These are phyloP conservation scores for Hypselothyrea guttata DNA, from an alignment of 2,888 invertebrate genomes.

Conservation along the genomic window DNA sequence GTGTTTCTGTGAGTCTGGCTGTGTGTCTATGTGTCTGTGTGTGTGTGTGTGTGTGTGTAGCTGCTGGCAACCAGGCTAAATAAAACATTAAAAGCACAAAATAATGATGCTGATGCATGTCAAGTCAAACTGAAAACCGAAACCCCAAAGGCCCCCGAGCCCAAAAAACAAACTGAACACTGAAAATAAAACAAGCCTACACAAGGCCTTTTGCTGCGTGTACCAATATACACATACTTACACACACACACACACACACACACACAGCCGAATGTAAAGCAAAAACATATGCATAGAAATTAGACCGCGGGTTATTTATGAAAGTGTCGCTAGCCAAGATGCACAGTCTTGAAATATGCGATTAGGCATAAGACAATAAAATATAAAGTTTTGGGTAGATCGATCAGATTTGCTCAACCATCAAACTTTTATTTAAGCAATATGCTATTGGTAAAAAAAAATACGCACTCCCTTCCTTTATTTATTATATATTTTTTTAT, in stretches of 20 bases:
- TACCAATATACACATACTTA: slow-evolving; percentile 1
- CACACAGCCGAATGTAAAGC: background rate
- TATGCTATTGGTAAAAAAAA: too few species aligned
- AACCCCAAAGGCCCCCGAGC: slow-evolving; percentile 57
- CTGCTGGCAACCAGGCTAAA: slow-evolving; percentile 67
- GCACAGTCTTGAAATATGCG: too few species aligned
- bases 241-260: background rate
- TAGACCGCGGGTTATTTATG: too few species aligned
- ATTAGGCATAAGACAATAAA: too few species aligned
- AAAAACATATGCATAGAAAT: too few species aligned
- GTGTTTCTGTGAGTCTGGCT: too few species aligned
- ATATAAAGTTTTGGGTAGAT: too few species aligned
- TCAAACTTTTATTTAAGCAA: too few species aligned
- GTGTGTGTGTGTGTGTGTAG: slow-evolving; percentile 33
- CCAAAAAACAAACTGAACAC: slow-evolving; percentile 14
- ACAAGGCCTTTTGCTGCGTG: slow-evolving; percentile 39
- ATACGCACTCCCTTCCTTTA: too few species aligned
- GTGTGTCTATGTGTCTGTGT: background rate
- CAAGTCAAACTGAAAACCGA: slow-evolving; percentile 71
- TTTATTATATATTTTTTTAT: too few species aligned
- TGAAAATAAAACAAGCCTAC: slow-evolving; percentile 38
- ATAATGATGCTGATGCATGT: slow-evolving; percentile 74
- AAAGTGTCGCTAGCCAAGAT: too few species aligned
- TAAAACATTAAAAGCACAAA: slow-evolving; percentile 74
- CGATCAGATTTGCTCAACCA: too few species aligned